A percentile compares a stretch with the other conserved stretches of the same genome.
Evolutionary conservation across 2,888 invertebrate species (phyloP).

Genomic region (Parthenolecanium corni): DNA sequence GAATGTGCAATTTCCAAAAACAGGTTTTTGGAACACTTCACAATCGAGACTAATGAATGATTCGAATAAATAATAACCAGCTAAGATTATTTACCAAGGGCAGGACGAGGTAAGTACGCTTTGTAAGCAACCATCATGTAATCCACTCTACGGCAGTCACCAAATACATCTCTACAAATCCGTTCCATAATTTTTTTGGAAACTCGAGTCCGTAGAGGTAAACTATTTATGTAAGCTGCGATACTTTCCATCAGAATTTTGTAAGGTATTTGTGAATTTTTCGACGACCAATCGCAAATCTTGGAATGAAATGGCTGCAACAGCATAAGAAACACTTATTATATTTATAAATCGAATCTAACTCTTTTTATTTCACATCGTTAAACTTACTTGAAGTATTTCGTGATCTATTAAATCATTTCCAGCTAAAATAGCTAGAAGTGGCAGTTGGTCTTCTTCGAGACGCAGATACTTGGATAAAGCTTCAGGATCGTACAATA

Average conservation of each 20-base stretch:
- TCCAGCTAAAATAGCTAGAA: conserved; percentile 36
- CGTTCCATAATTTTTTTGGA: not conserved
- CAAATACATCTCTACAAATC: not conserved
- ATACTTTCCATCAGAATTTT: conserved; percentile 11
- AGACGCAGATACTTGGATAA: conserved; percentile 34
- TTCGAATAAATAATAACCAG: too few species aligned
- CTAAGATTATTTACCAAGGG: not conserved
- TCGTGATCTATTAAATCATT: conserved; percentile 34
- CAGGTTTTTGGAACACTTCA: too few species aligned
- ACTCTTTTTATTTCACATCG: too few species aligned
- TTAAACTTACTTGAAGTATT: conserved; percentile 31
- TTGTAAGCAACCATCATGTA: not conserved
- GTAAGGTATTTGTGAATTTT: not conserved
- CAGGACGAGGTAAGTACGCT: not conserved
- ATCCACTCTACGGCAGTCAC: not conserved
- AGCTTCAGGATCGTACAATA: conserved; percentile 35
- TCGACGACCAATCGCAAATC: not conserved
- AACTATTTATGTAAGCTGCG: conserved; percentile 1
- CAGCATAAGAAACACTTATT: not conserved
- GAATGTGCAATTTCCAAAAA: too few species aligned
- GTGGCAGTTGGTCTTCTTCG: conserved; percentile 34
- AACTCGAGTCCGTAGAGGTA: not conserved
- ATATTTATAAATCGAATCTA: too few species aligned
- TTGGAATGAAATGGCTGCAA: conserved; percentile 6
- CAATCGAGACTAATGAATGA: too few species aligned